Evolutionary conservation across 2,888 invertebrate genomes (phyloP), one percentile per base, ranked within the genome.

Genomic region (Cartodere bifasciata): DNA sequence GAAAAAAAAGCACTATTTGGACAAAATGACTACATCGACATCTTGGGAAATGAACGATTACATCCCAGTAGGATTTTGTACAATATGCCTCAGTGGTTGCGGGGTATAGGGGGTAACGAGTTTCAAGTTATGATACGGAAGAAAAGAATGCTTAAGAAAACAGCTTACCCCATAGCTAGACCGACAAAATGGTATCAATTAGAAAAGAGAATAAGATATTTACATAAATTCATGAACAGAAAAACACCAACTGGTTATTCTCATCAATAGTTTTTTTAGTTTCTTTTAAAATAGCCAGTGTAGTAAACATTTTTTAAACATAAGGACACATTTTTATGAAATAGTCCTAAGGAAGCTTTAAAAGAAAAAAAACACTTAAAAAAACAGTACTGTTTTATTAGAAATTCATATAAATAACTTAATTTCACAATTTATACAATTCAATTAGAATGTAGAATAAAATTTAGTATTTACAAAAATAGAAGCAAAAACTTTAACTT

Each of bases 11-110:
- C 91, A 2, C 56, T 88, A 1, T 90, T 85, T 63, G 95, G 95
- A 0, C 92, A 92, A 56, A 95, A 95, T 63, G 94, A 95, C 59
- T 95, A 94, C 52, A 91, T 95, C 41, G 94, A 97, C 56, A 91
- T 97, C 35, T 66, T 97, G 29, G 95, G 95, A 2, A 75, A 80
- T 50, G 86, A 84, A 16, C 67, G 68, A 10, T 40, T 74, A 32
- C 86, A 91, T 55, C 94, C 95, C 0, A 77, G 82, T 0, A 79
- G 75, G 52, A 72, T 92, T 9, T 58, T 90, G 9, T 90, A 91
- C 50, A 75, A 79, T 37, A 72, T 91, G 4, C 95, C 95, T 0
- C 60, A 70, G 0, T 97, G 94, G 94, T 64, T 97, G 17, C 71
- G 85, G 46, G 95, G 94, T 28, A 77, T 90, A 26, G 70, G 69